Evolutionary conservation across 2,113 vertebrate genomes (phyloP), one percentile per base, ranked within the genome.

Genomic region (Seriola rivoliana): DNA sequence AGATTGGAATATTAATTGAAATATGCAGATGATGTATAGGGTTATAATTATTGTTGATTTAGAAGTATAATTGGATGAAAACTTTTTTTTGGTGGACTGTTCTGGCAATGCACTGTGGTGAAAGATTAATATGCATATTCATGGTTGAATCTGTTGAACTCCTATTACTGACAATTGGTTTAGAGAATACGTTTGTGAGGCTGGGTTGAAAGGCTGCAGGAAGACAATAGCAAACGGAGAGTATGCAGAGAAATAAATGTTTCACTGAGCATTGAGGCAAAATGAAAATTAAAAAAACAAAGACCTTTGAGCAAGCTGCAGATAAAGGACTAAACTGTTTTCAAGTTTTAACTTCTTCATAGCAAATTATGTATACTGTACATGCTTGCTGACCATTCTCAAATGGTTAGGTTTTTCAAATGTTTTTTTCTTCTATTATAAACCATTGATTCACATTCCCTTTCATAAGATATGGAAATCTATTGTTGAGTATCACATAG

Each of bases 61-160:
- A 91, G 90, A 92, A 93, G 90, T 91, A 86, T 95, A 94, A 95
- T 94, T 91, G 91, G 92, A 93, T 90, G 84, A 91, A 93, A 95
- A 93, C 89, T 93, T 93, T 88, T 32, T 82, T 71, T 82, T 95
- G 96, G 93, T 95, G 96, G 96, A 94, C 96, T 93, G 95, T 96
- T 97, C 93, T 94, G 95, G 95, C 95, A 94, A 95, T 95, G 92
- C 96, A 95, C 88, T 94, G 95, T 92, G 94, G 95, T 95, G 71
- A 76, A 57, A 85, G 81, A 92, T 91, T 86, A 91, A 89, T 88
- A 93, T 94, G 88, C 87, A 90, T 89, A 88, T 92, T 93, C 91
- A 89, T 84, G 84, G 77, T 93, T 92, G 95, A 96, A 96, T 96
- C 94, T 85, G 96, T 96, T 96, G 95, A 95, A 95, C 95, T 96